These are phyloP conservation scores for Calliscelio sp. DNA, from an alignment of 2,888 invertebrate genomes.

Conservation along the genomic window DNA sequence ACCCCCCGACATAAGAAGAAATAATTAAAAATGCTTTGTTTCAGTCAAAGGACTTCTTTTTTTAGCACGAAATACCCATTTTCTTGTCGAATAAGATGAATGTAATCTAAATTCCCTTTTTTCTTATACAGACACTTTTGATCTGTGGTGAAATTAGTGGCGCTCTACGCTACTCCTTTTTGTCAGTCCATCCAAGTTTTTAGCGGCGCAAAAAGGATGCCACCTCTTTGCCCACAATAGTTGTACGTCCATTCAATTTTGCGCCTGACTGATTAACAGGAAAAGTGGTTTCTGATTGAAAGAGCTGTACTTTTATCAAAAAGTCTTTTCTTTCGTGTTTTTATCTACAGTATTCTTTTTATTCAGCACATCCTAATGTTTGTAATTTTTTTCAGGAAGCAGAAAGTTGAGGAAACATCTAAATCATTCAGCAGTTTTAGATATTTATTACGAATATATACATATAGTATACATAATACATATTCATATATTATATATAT, in stretches of 20 bases:
- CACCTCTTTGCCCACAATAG: constrained; percentile 44
- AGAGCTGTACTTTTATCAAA: constrained; percentile 62
- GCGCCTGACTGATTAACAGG: constrained; percentile 53
- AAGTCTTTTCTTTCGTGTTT: constrained; percentile 32
- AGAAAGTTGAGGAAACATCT: too few relatives aligned
- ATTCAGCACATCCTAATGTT: constrained; percentile 20
- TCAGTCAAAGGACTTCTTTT: too few relatives aligned
- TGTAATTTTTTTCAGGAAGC: constrained; percentile 6
- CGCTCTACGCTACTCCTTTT: constrained; percentile 25
- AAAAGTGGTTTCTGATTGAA: constrained; percentile 66
- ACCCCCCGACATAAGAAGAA: too few relatives aligned
- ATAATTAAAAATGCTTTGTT: too few relatives aligned
- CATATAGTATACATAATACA: too few relatives aligned
- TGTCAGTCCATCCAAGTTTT: constrained; percentile 37
- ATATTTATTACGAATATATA: too few relatives aligned
- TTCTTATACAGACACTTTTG: constrained; percentile 1
- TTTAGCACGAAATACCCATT: background rate
- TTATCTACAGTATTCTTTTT: constrained; percentile 13
- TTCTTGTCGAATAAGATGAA: constrained; percentile 17
- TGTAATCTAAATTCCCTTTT: background rate
- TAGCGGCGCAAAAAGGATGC: constrained; percentile 33
- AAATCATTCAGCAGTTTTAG: too few relatives aligned
- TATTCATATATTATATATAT: too few relatives aligned
- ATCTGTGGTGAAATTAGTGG: constrained; percentile 39
- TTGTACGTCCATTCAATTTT: constrained; percentile 60